These are phyloP conservation scores for Steinernema hermaphroditum DNA, from an alignment of 2,888 invertebrate species.

Conservation along the genomic window DNA sequence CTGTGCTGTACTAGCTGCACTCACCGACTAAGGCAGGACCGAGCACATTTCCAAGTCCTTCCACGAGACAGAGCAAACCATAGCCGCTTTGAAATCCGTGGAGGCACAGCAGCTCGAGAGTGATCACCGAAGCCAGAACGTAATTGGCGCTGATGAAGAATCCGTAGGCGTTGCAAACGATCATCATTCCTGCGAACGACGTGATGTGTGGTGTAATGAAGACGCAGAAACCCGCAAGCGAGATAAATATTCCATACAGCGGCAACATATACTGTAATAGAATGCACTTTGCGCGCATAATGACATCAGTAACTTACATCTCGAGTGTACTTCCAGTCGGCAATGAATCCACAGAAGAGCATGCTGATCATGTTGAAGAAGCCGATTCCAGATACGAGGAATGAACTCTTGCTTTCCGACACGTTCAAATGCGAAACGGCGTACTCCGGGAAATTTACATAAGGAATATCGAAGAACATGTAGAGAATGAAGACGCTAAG, in stretches of 20 bases:
- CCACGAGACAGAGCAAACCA: constrained; percentile 82
- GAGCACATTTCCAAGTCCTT: constrained; percentile 84
- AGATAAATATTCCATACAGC: constrained; percentile 80
- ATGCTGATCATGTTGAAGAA: constrained; percentile 87
- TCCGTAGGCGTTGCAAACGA: constrained; percentile 39
- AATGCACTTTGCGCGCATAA: not conserved
- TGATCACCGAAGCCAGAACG: constrained; percentile 70
- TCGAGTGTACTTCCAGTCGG: constrained; percentile 77
- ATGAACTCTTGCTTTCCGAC: constrained; percentile 75
- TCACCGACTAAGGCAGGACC: constrained; percentile 85
- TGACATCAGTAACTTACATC: constrained; percentile 3
- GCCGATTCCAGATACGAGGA: constrained; percentile 82
- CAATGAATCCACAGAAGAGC: constrained; percentile 83
- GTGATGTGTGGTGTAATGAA: constrained; percentile 61
- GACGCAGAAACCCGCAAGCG: constrained; percentile 68
- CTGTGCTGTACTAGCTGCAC: no score
- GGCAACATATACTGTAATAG: constrained; percentile 33
- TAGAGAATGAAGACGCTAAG: constrained; percentile 75
- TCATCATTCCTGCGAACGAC: constrained; percentile 43
- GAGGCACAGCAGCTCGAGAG: constrained; percentile 85
- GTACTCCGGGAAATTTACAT: constrained; percentile 87
- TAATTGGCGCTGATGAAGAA: constrained; percentile 45
- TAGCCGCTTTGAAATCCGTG: constrained; percentile 89
- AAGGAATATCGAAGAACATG: constrained; percentile 82
- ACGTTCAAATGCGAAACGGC: constrained; percentile 75